Conservation (phyloP, 53 echinoderm and acorn worm species). For the Temnopleurus reevesii region DNA sequence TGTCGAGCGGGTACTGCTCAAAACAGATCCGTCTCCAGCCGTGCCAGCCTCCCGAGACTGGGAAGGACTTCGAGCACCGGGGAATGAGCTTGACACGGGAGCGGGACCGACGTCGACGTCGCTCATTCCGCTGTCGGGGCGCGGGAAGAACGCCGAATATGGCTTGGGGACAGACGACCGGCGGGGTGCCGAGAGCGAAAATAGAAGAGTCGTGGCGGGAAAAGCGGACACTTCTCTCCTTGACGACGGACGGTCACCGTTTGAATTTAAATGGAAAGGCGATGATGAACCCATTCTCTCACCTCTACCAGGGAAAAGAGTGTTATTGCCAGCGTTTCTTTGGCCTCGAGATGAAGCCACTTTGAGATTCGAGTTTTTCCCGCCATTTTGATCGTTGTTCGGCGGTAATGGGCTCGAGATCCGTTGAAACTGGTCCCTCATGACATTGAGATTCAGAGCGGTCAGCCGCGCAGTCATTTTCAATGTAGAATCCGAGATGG, state of each 20-base stretch:
- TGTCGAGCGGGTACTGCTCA: not conserved
- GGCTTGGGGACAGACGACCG: not conserved
- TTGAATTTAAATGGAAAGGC: not conserved
- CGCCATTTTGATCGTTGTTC: not conserved
- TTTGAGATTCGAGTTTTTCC: not conserved
- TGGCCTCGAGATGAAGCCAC: not conserved
- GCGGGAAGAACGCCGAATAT: slow-evolving; percentile 12
- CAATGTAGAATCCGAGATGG: not conserved
- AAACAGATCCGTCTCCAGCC: slow-evolving; percentile 2
- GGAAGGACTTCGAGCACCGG: not conserved
- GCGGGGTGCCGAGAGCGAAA: not conserved
- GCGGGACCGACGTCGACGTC: not conserved
- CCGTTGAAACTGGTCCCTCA: slow-evolving; percentile 15
- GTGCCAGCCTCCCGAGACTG: not conserved
- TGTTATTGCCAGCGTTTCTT: not conserved
- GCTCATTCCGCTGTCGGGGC: slow-evolving; percentile 10
- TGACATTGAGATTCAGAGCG: slow-evolving; percentile 8
- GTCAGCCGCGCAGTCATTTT: not conserved
- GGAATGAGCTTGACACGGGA: slow-evolving; percentile 1
- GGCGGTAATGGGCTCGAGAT: not conserved
- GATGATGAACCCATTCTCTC: not conserved
- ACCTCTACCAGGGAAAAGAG: not conserved
- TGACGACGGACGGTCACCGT: not conserved
- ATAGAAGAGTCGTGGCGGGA: not conserved
- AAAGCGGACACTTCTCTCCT: not conserved